Percentiles rank a stretch among this genome's conserved stretches.
Conservation (phyloP, 2,888 invertebrate genomes). For the Spisula subtruncata region DNA sequence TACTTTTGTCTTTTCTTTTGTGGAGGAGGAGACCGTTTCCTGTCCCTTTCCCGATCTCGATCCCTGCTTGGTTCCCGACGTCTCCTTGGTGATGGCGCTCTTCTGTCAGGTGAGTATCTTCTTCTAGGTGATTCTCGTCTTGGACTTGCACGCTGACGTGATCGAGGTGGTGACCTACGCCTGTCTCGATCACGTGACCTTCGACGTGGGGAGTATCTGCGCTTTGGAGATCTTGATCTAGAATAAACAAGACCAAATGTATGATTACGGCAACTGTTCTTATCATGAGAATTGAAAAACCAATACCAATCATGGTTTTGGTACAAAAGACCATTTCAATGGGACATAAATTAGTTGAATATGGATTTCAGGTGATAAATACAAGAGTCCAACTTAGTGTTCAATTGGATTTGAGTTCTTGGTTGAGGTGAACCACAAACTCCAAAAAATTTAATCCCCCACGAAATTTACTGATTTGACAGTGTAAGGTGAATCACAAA, state of each 20-base stretch:
- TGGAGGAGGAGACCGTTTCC: conserved; percentile 27
- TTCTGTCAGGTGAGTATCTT: conserved; percentile 54
- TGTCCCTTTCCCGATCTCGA: conserved; percentile 23
- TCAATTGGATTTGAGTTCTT: no score
- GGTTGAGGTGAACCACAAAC: no score
- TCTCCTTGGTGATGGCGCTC: conserved; percentile 62
- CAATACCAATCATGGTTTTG: no score
- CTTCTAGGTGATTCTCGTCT: conserved; percentile 65
- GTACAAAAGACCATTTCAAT: no score
- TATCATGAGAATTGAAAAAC: no score
- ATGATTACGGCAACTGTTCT: not conserved
- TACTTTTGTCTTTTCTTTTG: conserved; percentile 34
- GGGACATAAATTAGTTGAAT: no score
- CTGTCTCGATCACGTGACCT: conserved; percentile 67
- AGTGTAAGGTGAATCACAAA: no score
- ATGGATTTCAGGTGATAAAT: no score
- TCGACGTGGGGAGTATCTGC: conserved; percentile 62
- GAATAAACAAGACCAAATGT: conserved; percentile 26
- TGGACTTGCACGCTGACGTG: conserved; percentile 64
- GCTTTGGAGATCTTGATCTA: conserved; percentile 78
- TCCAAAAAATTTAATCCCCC: no score
- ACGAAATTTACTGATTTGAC: no score
- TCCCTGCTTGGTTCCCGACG: conserved; percentile 47
- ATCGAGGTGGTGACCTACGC: conserved; percentile 67
- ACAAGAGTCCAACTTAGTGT: no score